A percentile compares a stretch with the other conserved stretches of the same genome.
These are phyloP conservation scores for Perca fluviatilis DNA, from an alignment of 2,113 vertebrate species.

Conservation along the genomic window DNA sequence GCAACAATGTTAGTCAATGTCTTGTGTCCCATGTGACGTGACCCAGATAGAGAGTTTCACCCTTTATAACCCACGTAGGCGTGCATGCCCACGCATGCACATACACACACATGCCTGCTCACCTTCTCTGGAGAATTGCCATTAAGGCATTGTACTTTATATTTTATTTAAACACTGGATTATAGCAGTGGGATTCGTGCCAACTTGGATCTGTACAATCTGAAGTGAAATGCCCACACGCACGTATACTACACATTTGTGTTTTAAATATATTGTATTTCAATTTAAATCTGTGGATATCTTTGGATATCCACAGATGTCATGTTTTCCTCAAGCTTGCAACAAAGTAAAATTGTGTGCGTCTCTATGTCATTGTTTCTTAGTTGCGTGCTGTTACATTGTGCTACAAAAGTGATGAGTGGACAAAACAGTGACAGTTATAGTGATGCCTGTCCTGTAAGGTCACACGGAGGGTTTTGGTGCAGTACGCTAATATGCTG, in stretches of 20 bases:
- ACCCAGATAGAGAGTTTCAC: conserved; percentile 66
- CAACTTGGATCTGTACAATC: conserved; percentile 50
- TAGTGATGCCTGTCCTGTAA: conserved; percentile 62
- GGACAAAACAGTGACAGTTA: conserved; percentile 60
- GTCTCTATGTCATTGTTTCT: neutral
- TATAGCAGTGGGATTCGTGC: conserved; percentile 46
- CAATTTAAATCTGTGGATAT: neutral
- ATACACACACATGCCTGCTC: neutral
- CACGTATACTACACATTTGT: neutral
- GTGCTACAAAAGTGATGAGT: conserved; percentile 57
- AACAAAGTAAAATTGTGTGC: neutral
- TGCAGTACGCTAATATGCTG: conserved; percentile 39
- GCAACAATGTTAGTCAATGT: conserved; percentile 46
- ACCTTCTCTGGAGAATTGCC: conserved; percentile 54
- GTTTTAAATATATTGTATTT: neutral
- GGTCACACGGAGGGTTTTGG: conserved; percentile 52
- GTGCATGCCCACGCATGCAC: neutral
- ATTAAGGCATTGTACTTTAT: conserved; percentile 66
- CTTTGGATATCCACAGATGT: neutral
- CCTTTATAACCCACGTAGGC: conserved; percentile 42
- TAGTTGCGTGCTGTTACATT: conserved; percentile 25
- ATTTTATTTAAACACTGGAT: conserved; percentile 68
- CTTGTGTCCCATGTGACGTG: conserved; percentile 54
- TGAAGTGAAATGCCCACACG: conserved; percentile 20
- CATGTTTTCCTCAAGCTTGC: conserved; percentile 7